Base-by-base conservation (phyloP, 2,113 vertebrate species). In the Salvator merianae region DNA sequence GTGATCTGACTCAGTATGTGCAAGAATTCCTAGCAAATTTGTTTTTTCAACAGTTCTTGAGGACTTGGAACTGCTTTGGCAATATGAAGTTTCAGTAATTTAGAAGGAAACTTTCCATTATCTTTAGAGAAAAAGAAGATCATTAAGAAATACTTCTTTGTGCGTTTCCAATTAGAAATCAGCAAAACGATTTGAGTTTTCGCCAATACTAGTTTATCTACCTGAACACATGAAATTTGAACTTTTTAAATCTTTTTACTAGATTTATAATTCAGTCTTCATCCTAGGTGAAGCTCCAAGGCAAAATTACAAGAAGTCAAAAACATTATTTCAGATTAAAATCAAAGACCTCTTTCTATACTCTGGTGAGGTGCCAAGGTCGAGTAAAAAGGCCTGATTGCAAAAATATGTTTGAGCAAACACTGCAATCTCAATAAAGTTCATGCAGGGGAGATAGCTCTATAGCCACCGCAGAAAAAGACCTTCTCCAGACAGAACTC, bases 1-100 rank as follows among this genome's bases (percentile, higher is more conserved):
- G 6, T 90, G 85, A 84, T 63, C 72, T 92, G 81, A 94, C 87
- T 95, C 94, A 93, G 73, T 3, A 10, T 70, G 75, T 5, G 59
- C 73, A 92, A 77, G 88, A 92, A 93, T 87, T 90, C 92, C 88
- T 88, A 74, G 69, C 89, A 87, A 88, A 14, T 7, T 77, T 0
- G 0, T 22, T 79, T 93, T 53, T 91, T 76, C 71, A 85, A 34
- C 62, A 78, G 85, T 65, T 69, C 63, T 1, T 2, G 59, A 4
- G 81, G 77, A 36, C 28, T 18, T 6, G 47, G 71, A 75, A 88
- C 55, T 77, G 69, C 10, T 73, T 77, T 7, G 66, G 76, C 71
- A 87, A 71, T 59, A 87, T 40, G 6, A 53, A 88, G 26, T 14
- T 47, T 20, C 1, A 72, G 81, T 70, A 63, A 34, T 32, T 65